Percentiles rank a stretch among this genome's conserved stretches.
These are phyloP conservation scores for Clarias gariepinus DNA, from an alignment of 2,113 vertebrate genomes.

Conservation along the genomic window DNA sequence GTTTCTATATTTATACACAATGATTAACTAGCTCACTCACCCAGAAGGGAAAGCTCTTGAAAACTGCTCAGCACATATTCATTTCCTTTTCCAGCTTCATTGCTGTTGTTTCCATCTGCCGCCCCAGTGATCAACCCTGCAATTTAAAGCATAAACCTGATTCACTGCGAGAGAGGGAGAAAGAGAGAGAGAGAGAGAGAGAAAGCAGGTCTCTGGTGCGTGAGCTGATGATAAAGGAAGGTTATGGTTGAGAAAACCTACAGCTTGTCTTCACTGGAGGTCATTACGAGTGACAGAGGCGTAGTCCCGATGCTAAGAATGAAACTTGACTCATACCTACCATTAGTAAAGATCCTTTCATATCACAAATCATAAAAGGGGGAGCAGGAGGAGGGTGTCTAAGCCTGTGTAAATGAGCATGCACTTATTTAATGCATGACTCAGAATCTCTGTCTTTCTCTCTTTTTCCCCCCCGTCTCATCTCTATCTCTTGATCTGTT, in stretches of 20 bases:
- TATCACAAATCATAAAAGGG: background rate
- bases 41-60: background rate
- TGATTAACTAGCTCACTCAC: background rate
- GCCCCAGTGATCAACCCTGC: slow-evolving; percentile 40
- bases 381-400: background rate
- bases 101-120: slow-evolving; percentile 19
- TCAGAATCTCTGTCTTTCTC: background rate
- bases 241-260: background rate
- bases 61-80: slow-evolving; percentile 3
- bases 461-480: background rate
- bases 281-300: slow-evolving; percentile 26
- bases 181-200: slow-evolving; percentile 23
- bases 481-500: background rate
- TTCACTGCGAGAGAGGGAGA: slow-evolving; percentile 26
- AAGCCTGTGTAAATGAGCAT: background rate
- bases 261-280: slow-evolving; percentile 40
- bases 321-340: slow-evolving; percentile 34
- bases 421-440: background rate
- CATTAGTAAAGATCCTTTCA: slow-evolving; percentile 33
- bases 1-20: background rate
- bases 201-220: slow-evolving; percentile 13
- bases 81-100: slow-evolving; percentile 38
- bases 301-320: slow-evolving; percentile 19
- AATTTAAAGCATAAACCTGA: slow-evolving; percentile 41
- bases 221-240: slow-evolving; percentile 17